Conservation (phyloP, 1,140 invertebrate genomes). For the Hydropsyche tenuis region DNA sequence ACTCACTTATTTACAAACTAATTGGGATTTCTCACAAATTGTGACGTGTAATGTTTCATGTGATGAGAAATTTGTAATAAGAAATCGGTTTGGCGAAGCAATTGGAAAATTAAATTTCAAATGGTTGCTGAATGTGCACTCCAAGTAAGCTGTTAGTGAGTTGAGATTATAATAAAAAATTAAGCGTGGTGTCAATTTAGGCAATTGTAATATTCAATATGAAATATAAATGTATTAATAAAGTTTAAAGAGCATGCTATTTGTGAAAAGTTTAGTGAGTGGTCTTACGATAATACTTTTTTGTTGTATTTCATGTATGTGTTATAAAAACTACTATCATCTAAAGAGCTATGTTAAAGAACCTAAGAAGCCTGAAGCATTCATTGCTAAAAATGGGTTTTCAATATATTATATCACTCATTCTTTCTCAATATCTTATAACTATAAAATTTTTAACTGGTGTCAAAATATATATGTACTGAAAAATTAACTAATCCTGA, state of each 20-base stretch:
- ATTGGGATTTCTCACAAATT: too few species aligned
- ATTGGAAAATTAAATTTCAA: background rate
- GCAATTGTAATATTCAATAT: slow-evolving; percentile 12
- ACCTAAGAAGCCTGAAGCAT: slow-evolving; percentile 16
- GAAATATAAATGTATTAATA: background rate
- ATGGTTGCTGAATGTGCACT: background rate
- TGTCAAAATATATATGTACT: too few species aligned
- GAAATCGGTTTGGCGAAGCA: background rate
- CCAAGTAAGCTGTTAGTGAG: slow-evolving; percentile 13
- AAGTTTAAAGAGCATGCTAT: background rate
- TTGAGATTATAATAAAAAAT: background rate
- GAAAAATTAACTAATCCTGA: too few species aligned
- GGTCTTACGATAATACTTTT: too few species aligned
- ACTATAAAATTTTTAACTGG: too few species aligned
- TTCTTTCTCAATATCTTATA: background rate
- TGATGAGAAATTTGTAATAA: too few species aligned
- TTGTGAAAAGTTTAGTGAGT: too few species aligned
- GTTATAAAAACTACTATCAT: slow-evolving; percentile 17
- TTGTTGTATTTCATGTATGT: background rate
- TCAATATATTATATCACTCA: background rate
- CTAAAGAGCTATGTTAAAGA: slow-evolving; percentile 7
- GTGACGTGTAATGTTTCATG: too few species aligned
- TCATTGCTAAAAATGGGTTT: background rate
- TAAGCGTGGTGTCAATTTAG: background rate
- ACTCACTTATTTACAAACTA: too few species aligned